Conservation (phyloP, 1,140 invertebrate genomes). For the Drepana arcuata region DNA sequence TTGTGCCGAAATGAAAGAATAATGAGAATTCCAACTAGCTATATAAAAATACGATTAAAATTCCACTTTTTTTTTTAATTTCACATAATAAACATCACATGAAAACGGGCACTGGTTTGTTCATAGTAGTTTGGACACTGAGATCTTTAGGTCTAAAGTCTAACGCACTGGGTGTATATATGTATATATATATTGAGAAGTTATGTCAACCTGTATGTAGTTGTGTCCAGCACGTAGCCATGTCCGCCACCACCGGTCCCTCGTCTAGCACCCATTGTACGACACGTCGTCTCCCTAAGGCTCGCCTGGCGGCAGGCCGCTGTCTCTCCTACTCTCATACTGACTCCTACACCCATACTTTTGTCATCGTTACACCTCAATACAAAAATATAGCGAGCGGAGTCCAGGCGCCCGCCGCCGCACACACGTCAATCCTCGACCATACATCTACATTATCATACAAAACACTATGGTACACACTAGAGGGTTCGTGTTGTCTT, state of each 20-base stretch:
- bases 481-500: conserved; percentile 23
- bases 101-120: conserved; percentile 65
- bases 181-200: conserved; percentile 11
- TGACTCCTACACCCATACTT: conserved; percentile 29
- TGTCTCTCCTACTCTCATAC: conserved; percentile 9
- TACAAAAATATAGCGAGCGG: conserved; percentile 54
- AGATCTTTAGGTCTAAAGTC: conserved; percentile 60
- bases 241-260: conserved; percentile 33
- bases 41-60: conserved; percentile 64
- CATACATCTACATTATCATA: conserved; percentile 16
- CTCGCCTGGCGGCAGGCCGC: conserved; percentile 32
- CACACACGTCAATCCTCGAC: conserved; percentile 14
- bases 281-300: conserved; percentile 33
- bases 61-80: conserved; percentile 38
- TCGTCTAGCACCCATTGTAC: conserved; percentile 55
- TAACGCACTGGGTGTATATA: conserved; percentile 30
- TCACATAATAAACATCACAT: conserved; percentile 53
- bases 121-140: conserved; percentile 58
- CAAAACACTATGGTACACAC: conserved; percentile 16
- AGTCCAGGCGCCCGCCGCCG: conserved; percentile 17
- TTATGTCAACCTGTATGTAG: conserved; percentile 23
- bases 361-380: conserved; percentile 40
- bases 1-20: conserved; percentile 44
- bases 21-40: conserved; percentile 59
- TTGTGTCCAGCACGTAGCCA: conserved; percentile 8